phyloP scores from a whole-genome alignment of 2,888 invertebrate genomes.

The Diaperis boleti region DNA sequence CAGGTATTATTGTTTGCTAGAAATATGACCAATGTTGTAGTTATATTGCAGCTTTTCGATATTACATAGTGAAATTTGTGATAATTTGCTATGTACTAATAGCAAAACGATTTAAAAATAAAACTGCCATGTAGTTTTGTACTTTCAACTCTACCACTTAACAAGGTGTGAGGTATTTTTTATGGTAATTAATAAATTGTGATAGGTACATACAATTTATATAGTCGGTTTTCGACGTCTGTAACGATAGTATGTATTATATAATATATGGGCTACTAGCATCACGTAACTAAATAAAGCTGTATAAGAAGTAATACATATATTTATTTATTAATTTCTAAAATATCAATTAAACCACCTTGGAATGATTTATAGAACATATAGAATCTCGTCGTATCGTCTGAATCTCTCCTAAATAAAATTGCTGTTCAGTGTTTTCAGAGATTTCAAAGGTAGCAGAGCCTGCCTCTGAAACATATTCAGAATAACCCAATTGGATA shows the following conservation, averaged over 20 bases:
- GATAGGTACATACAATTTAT: conserved; percentile 11
- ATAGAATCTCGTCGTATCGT: too few species aligned
- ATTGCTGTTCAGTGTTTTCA: too few species aligned
- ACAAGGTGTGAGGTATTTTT: conserved; percentile 24
- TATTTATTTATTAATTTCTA: conserved; percentile 38
- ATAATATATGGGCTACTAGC: neutral
- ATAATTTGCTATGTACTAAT: conserved; percentile 47
- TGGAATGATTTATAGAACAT: conserved; percentile 29
- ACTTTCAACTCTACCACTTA: neutral
- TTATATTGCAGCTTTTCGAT: conserved; percentile 4
- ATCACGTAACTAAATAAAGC: conserved; percentile 9
- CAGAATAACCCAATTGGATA: too few species aligned
- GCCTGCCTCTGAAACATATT: too few species aligned
- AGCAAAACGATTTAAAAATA: conserved; percentile 43
- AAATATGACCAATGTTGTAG: conserved; percentile 1
- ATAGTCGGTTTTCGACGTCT: conserved; percentile 8
- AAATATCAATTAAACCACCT: conserved; percentile 27
- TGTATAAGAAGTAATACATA: conserved; percentile 33
- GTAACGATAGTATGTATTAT: conserved; percentile 18
- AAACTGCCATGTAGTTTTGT: conserved; percentile 54
- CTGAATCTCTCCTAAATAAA: conserved; percentile 21
- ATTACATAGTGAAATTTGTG: conserved; percentile 42
- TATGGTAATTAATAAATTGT: conserved; percentile 35
- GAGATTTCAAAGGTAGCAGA: too few species aligned
- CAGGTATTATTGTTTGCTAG: neutral